These are phyloP conservation scores for Epirrhoe alternata DNA, from an alignment of 2,888 invertebrate species.

Conservation along the genomic window DNA sequence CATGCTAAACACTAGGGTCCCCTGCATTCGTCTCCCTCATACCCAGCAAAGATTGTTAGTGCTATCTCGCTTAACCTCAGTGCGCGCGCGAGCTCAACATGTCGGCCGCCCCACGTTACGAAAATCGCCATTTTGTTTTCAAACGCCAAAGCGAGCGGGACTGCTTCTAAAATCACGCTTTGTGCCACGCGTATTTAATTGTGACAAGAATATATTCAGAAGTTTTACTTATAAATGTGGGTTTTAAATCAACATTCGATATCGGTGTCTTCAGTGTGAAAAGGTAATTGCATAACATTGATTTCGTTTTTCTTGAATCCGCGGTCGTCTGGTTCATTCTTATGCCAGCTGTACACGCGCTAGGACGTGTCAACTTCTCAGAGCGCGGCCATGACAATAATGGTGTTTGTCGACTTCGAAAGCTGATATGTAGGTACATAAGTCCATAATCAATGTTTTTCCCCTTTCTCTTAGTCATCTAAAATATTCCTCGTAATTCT, in stretches of 20 bases:
- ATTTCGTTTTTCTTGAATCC: constrained; percentile 9
- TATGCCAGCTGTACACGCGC: constrained; percentile 12
- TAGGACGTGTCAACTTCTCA: constrained; percentile 30
- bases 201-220: constrained; percentile 35
- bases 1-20: background rate
- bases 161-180: constrained; percentile 44
- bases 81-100: constrained; percentile 20
- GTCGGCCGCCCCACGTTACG: constrained; percentile 24
- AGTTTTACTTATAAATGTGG: constrained; percentile 26
- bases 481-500: background rate
- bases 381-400: constrained; percentile 4
- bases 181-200: constrained; percentile 39
- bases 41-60: constrained; percentile 15
- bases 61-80: constrained; percentile 23
- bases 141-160: constrained; percentile 52
- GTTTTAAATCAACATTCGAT: constrained; percentile 22
- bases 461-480: background rate
- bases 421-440: background rate
- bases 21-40: constrained; percentile 11
- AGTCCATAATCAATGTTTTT: background rate
- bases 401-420: constrained; percentile 2
- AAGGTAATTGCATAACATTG: constrained; percentile 28
- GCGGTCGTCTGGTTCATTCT: constrained; percentile 28
- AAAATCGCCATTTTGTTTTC: constrained; percentile 49
- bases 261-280: constrained; percentile 12